phyloP scores from a whole-genome alignment of 2,888 invertebrate genomes.

The Congeria kusceri region DNA sequence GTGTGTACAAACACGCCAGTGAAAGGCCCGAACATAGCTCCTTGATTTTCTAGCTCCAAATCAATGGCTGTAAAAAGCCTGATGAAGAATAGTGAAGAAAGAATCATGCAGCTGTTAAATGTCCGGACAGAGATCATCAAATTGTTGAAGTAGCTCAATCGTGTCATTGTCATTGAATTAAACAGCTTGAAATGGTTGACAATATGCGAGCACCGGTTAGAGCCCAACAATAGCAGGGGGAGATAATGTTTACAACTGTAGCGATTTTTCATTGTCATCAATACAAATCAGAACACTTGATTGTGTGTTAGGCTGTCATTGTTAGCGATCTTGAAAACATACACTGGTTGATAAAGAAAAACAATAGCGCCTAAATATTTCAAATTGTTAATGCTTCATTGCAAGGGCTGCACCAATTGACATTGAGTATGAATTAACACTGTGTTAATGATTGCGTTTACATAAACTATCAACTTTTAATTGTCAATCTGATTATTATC shows the following conservation, averaged over 20 bases:
- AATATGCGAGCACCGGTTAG: constrained; percentile 32
- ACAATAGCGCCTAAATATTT: too few species aligned
- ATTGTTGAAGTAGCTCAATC: constrained; percentile 49
- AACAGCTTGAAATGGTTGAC: constrained; percentile 36
- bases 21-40: constrained; percentile 9
- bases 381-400: too few species aligned
- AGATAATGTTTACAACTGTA: constrained; percentile 28
- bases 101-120: constrained; percentile 50
- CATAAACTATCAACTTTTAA: too few species aligned
- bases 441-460: too few species aligned
- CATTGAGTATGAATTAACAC: too few species aligned
- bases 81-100: constrained; percentile 41
- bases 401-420: too few species aligned
- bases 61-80: constrained; percentile 44
- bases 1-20: constrained; percentile 38
- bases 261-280: constrained; percentile 18
- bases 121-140: constrained; percentile 52
- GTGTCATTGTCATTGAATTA: constrained; percentile 47
- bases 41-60: constrained; percentile 33
- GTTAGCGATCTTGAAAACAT: background rate
- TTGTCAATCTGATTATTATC: too few species aligned
- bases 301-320: background rate
- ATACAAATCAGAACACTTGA: background rate
- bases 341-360: background rate
- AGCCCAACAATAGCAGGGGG: constrained; percentile 34